A percentile compares a stretch with the other conserved stretches of the same genome.
Evolutionary conservation across 2,113 vertebrate genomes (phyloP).

Genomic region (Forbesichthys papilliferus): DNA sequence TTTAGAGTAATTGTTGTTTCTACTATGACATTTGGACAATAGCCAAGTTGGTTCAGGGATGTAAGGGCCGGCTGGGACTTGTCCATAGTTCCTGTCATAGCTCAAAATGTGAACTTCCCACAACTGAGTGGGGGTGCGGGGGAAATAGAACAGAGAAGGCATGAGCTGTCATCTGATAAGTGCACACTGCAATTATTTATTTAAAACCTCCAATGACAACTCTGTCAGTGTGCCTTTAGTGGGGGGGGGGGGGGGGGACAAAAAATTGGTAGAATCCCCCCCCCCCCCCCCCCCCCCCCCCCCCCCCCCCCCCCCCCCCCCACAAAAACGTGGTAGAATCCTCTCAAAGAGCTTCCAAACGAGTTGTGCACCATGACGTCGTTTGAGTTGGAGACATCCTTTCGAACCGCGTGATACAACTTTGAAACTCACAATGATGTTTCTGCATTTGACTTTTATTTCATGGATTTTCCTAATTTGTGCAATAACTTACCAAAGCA

Average conservation of each 20-base stretch:
- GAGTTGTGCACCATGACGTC: constrained; percentile 12
- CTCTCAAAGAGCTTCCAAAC: constrained; percentile 10
- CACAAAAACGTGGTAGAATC: constrained; percentile 12
- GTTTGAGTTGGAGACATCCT: constrained; percentile 24
- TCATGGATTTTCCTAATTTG: constrained; percentile 38
- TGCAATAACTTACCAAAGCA: constrained; percentile 16
- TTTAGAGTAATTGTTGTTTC: constrained; percentile 52
- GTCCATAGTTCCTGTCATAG: constrained; percentile 54
- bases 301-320: too few species aligned
- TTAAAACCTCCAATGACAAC: constrained; percentile 56
- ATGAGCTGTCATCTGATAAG: constrained; percentile 58
- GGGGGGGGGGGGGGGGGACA: constrained; percentile 23
- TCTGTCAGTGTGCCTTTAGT: constrained; percentile 43
- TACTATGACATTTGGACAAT: constrained; percentile 37
- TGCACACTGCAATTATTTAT: constrained; percentile 67
- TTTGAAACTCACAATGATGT: too few species aligned
- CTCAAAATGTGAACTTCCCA: constrained; percentile 52
- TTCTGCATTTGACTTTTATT: background rate
- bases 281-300: too few species aligned
- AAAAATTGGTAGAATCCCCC: constrained; percentile 11
- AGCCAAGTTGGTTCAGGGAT: constrained; percentile 47
- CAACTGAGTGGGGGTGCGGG: constrained; percentile 16
- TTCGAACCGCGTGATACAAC: too few species aligned
- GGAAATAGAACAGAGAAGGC: constrained; percentile 21
- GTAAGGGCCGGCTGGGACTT: constrained; percentile 60